Base-by-base conservation (phyloP, 2,113 vertebrate species). In the Oxyura jamaicensis region DNA sequence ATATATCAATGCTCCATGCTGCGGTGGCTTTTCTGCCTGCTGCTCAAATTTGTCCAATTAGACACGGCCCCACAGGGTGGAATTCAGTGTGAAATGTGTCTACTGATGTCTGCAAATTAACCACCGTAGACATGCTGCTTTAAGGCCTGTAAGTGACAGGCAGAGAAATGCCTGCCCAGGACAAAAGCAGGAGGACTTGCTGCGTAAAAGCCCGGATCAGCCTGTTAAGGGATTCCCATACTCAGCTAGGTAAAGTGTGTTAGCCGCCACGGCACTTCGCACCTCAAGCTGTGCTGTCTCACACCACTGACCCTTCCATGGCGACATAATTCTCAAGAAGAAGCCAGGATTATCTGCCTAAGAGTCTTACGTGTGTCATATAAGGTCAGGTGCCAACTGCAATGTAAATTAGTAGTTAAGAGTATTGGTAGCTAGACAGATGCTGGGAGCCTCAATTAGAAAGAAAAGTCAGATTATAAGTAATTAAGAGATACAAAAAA, bases 11-110 rank as follows among this genome's bases (percentile, higher is more conserved):
- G 96, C 93, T 98, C 98, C 81, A 96, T 93, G 98, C 98, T 94
- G 98, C 78, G 97, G 81, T 88, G 97, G 83, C 98, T 98, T 97
- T 97, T 97, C 97, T 98, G 98, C 99, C 99, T 97, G 99, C 99
- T 99, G 99, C 98, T 99, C 98, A 98, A 99, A 99, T 99, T 99
- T 99, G 99, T 99, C 98, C 99, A 99, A 99, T 99, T 99, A 99
- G 99, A 98, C 98, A 99, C 97, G 97, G 99, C 97, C 98, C 98
- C 98, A 97, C 97, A 29, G 98, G 98, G 98, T 97, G 98, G 97
- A 98, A 99, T 98, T 96, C 97, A 98, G 98, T 98, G 98, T 98
- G 98, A 99, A 99, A 98, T 98, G 97, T 87, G 97, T 95, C 98
- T 97, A 96, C 98, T 98, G 98, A 98, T 98, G 98, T 97, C 97